Base-by-base conservation (phyloP, 2,888 invertebrate genomes). In the Pachliopta kotzebuea region DNA sequence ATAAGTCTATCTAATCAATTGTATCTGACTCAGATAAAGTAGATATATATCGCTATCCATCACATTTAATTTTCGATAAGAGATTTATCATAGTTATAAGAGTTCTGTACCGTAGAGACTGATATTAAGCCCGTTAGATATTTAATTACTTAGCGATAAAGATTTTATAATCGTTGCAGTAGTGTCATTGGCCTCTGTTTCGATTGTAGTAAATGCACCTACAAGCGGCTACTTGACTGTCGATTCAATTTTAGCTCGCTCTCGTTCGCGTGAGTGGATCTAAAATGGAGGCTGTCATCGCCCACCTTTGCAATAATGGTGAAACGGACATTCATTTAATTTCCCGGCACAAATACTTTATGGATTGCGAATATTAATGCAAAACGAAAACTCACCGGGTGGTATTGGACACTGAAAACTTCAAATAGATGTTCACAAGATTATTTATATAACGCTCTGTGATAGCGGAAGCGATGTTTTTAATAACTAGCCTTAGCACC, bases 111-210 rank as follows among this genome's bases (percentile, higher is more conserved):
- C 23, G 9, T 23, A n/a, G 21, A 21, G 3, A 52, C 11, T 18
- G n/a, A 18, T 45, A n/a, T 18, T 45, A 45, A n/a, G n/a, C 6
- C 45, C 45, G 45, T n/a, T 45, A 45, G 45, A 45, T 45, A 45
- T 45, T 62, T 62, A 56, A 56, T 50, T 62, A 56, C n/a, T 0
- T 37, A 31, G 7, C 52, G 52, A 37, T 60, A n/a, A 50, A 53
- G 60, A 52, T 59, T 31, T 26, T 23, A 20, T n/a, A 31, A 60
- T 60, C 52, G 26, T 56, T 61, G 49, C 18, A 54, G 45, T 20
- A 57, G 52, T 60, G 68, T 69, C 65, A 63, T 63, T 67, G 65
- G 67, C 63, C 68, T 65, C 61, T 60, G 54, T 61, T 59, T 66
- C 60, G 52, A 62, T 69, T 65, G 63, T 63, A 67, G 60, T 63